These are phyloP conservation scores for Elymnias hypermnestra DNA, from an alignment of 1,140 invertebrate species.

Conservation along the genomic window DNA sequence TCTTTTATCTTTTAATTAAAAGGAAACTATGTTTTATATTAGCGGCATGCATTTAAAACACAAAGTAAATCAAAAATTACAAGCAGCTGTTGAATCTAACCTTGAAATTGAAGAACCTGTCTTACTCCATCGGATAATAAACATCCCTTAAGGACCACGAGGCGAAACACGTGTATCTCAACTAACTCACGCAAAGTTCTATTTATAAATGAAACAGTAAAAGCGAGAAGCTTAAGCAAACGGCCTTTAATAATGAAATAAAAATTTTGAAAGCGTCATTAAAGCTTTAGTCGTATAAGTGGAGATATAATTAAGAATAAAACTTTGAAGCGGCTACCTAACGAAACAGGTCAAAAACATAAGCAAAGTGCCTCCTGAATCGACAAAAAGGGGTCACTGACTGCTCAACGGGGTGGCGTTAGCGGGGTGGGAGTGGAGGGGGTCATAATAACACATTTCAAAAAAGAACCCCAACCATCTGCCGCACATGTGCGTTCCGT, in stretches of 20 bases:
- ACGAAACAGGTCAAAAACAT: constrained; percentile 63
- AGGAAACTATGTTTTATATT: too few relatives aligned
- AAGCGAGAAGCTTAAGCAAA: not conserved
- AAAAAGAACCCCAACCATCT: constrained; percentile 71
- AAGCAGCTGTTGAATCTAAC: constrained; percentile 38
- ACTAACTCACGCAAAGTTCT: constrained; percentile 43
- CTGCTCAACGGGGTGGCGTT: constrained; percentile 54
- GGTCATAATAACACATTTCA: constrained; percentile 61
- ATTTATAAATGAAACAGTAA: constrained; percentile 30
- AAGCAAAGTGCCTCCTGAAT: constrained; percentile 38
- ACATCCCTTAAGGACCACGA: constrained; percentile 27
- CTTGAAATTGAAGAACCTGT: constrained; percentile 43
- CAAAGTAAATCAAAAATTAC: too few relatives aligned
- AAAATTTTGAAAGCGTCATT: not conserved
- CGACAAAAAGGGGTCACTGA: constrained; percentile 65
- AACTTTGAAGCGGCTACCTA: constrained; percentile 10
- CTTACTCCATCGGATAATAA: constrained; percentile 25
- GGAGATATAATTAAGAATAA: not conserved
- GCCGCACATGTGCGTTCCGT: constrained; percentile 63
- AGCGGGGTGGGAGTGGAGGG: constrained; percentile 36
- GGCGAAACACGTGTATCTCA: constrained; percentile 46
- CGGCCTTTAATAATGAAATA: not conserved
- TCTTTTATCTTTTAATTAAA: too few relatives aligned
- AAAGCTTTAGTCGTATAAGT: not conserved
- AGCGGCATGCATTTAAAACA: too few relatives aligned